phyloP scores from a whole-genome alignment of 2,888 invertebrate genomes.

The Heteromurus nitidus region DNA sequence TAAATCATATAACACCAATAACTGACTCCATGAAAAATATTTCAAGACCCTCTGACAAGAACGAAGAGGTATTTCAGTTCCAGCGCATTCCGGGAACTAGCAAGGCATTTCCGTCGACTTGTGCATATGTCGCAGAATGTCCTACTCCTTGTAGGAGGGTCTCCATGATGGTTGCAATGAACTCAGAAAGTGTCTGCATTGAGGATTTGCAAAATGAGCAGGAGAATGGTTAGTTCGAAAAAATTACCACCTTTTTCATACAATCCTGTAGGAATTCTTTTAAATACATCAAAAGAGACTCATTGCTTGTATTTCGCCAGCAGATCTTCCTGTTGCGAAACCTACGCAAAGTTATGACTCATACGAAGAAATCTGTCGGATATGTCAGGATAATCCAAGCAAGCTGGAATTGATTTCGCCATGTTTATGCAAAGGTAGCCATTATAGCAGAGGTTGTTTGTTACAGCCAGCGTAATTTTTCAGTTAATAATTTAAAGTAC shows the following conservation, averaged over 20 bases:
- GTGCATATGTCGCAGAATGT: too few species aligned
- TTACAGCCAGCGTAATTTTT: neutral
- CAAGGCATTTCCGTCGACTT: conserved; percentile 44
- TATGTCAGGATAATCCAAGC: conserved; percentile 73
- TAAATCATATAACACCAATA: conserved; percentile 32
- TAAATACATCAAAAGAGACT: too few species aligned
- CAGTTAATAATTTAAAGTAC: neutral
- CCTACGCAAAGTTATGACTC: conserved; percentile 61
- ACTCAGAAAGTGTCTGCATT: conserved; percentile 40
- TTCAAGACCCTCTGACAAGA: conserved; percentile 16
- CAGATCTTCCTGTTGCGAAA: conserved; percentile 8
- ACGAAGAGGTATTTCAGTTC: conserved; percentile 26
- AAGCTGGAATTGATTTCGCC: conserved; percentile 70
- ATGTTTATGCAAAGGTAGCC: conserved; percentile 72
- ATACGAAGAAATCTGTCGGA: conserved; percentile 67
- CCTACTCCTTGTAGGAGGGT: conserved; percentile 48
- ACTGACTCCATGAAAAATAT: conserved; percentile 39
- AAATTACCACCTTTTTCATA: too few species aligned
- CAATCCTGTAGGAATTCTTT: too few species aligned
- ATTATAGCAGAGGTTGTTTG: neutral
- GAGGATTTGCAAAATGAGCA: conserved; percentile 20
- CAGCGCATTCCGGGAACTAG: conserved; percentile 39
- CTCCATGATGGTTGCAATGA: conserved; percentile 50
- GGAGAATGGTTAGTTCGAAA: conserved; percentile 37
- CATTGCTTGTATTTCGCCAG: neutral